Percentiles rank a stretch among this genome's conserved stretches.
Evolutionary conservation across 2,113 vertebrate species (phyloP).

Genomic region (Butastur rufipennis): DNA sequence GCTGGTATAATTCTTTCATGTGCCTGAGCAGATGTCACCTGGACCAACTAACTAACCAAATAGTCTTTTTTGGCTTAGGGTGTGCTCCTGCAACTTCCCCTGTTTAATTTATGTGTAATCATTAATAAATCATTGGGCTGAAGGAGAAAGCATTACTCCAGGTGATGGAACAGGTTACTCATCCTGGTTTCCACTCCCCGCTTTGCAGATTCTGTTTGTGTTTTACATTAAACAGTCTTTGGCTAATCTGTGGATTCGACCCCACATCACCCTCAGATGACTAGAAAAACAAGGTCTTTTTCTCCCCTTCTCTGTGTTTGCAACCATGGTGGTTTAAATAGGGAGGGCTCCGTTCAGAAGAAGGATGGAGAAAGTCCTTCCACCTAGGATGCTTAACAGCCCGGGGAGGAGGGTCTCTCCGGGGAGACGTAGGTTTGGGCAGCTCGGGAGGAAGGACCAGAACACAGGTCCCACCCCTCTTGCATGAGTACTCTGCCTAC

Average conservation of each 20-base stretch:
- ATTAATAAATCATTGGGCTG: constrained; percentile 34
- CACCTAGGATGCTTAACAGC: not conserved
- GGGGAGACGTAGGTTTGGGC: not conserved
- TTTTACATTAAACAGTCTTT: not conserved
- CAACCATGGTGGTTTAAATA: not conserved
- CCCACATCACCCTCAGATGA: not conserved
- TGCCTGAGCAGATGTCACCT: not conserved
- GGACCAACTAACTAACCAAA: not conserved
- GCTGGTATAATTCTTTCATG: not conserved
- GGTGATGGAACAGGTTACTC: constrained; percentile 27
- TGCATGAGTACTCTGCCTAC: not conserved
- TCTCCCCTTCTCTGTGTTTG: not conserved
- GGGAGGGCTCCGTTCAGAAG: not conserved
- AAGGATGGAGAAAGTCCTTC: not conserved
- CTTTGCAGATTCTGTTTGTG: constrained; percentile 10
- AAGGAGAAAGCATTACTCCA: constrained; percentile 17
- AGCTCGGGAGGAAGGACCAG: not conserved
- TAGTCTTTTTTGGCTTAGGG: not conserved
- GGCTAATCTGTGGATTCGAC: not conserved
- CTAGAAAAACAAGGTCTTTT: not conserved
- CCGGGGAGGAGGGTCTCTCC: not conserved
- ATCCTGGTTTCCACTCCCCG: not conserved
- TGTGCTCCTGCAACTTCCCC: constrained; percentile 1
- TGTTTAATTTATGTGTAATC: constrained; percentile 38
- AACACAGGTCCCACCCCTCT: not conserved